Evolutionary conservation across 2,113 vertebrate genomes (phyloP).

Genomic region (Charina bottae): DNA sequence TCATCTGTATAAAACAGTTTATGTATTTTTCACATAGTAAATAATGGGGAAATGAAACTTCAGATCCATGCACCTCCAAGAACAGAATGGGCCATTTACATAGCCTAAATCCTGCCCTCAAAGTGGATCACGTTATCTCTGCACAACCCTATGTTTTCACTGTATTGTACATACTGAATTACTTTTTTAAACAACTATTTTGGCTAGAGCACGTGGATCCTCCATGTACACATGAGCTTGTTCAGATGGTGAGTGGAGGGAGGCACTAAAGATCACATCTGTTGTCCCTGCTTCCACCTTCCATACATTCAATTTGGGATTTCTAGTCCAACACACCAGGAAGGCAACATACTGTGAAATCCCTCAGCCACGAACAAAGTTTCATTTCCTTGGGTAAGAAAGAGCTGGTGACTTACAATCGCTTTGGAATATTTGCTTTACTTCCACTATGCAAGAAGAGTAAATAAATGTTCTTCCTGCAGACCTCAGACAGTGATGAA

Average conservation of each 20-base stretch:
- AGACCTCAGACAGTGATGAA: neutral
- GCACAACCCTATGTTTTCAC: neutral
- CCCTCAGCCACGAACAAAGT: neutral
- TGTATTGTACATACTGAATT: neutral
- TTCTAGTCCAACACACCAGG: neutral
- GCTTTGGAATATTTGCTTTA: neutral
- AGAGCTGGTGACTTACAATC: neutral
- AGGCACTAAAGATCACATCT: neutral
- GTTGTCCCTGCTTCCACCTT: no score
- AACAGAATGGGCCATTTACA: neutral
- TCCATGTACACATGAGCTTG: neutral
- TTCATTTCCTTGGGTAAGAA: neutral
- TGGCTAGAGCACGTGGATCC: neutral
- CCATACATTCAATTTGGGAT: neutral
- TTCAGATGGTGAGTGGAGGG: neutral
- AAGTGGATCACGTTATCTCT: neutral
- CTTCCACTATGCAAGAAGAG: neutral
- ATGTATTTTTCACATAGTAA: neutral
- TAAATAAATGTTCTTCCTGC: neutral
- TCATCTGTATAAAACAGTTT: neutral
- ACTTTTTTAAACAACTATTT: neutral
- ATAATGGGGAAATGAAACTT: neutral
- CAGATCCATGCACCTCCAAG: neutral
- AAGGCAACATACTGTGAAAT: neutral
- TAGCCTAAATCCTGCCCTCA: neutral